A percentile compares a stretch with the other conserved stretches of the same genome.
Conservation (phyloP, 2,888 invertebrate genomes). For the Sinelater perroti region DNA sequence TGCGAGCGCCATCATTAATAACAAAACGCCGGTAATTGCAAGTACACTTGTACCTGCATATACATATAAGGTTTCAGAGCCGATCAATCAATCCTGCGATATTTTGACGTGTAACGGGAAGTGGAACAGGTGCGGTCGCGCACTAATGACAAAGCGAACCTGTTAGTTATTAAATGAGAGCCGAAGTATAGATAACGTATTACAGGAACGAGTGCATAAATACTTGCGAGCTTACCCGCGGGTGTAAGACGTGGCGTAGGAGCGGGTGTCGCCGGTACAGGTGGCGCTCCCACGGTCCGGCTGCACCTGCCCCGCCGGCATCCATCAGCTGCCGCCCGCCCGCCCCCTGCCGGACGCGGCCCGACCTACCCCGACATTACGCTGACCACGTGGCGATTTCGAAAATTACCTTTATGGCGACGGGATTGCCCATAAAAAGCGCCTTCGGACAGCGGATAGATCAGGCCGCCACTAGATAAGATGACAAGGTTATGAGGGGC, state of each 20-base stretch:
- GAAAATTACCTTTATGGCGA: conserved; percentile 31
- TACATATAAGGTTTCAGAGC: conserved; percentile 29
- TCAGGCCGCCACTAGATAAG: conserved; percentile 12
- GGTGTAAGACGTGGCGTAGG: conserved; percentile 42
- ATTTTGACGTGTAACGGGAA: conserved; percentile 36
- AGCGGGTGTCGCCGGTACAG: conserved; percentile 44
- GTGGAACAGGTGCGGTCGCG: conserved; percentile 35
- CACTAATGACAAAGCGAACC: conserved; percentile 35
- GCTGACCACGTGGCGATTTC: conserved; percentile 34
- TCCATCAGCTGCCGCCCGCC: conserved; percentile 42
- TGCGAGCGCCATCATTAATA: conserved; percentile 27
- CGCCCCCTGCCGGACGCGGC: conserved; percentile 26
- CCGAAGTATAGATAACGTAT: conserved; percentile 36
- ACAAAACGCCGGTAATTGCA: conserved; percentile 25
- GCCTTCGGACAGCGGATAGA: conserved; percentile 21
- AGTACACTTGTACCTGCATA: conserved; percentile 20
- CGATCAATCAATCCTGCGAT: conserved; percentile 36
- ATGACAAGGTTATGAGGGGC: conserved; percentile 20
- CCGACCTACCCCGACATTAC: conserved; percentile 30
- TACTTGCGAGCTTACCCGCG: conserved; percentile 40
- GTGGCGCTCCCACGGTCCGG: conserved; percentile 50
- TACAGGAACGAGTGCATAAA: conserved; percentile 38
- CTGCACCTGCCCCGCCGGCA: conserved; percentile 46
- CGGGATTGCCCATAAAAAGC: conserved; percentile 31
- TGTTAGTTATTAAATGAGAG: conserved; percentile 38